Conservation (phyloP, 2,797 vertebrate species). For the Eospalax fontanierii region DNA sequence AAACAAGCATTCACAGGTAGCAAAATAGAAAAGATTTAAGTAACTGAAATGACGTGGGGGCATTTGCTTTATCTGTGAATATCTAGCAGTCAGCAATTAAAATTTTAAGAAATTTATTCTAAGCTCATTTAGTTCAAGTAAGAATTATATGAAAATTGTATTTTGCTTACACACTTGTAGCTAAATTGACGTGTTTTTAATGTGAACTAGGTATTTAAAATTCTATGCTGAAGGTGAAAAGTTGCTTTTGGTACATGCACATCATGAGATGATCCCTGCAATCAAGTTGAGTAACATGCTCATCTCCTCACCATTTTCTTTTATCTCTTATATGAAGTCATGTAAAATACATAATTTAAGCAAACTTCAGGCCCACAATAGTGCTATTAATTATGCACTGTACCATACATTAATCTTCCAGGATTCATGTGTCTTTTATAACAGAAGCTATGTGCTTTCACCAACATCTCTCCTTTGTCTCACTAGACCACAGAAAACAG, state of each 20-base stretch:
- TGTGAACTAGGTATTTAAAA: too few relatives aligned
- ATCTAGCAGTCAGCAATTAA: conserved; percentile 7
- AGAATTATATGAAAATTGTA: not conserved
- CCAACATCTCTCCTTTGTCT: not conserved
- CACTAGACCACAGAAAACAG: not conserved
- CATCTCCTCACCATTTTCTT: not conserved
- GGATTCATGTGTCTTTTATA: too few relatives aligned
- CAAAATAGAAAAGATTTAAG: not conserved
- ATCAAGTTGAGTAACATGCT: not conserved
- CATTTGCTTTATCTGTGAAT: not conserved
- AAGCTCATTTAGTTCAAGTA: not conserved
- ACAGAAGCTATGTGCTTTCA: not conserved
- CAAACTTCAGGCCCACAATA: not conserved
- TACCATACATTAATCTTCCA: not conserved
- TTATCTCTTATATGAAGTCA: not conserved
- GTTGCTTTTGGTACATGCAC: too few relatives aligned
- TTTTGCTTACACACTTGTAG: not conserved
- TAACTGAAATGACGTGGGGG: too few relatives aligned
- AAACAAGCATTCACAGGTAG: not conserved
- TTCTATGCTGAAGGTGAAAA: not conserved
- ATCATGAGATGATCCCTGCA: not conserved
- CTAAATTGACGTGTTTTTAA: too few relatives aligned
- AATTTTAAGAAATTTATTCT: not conserved
- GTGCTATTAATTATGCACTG: not conserved
- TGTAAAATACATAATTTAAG: not conserved